These are phyloP conservation scores for Drosophila cyrtoloma DNA, from an alignment of 2,888 invertebrate genomes.

Conservation along the genomic window DNA sequence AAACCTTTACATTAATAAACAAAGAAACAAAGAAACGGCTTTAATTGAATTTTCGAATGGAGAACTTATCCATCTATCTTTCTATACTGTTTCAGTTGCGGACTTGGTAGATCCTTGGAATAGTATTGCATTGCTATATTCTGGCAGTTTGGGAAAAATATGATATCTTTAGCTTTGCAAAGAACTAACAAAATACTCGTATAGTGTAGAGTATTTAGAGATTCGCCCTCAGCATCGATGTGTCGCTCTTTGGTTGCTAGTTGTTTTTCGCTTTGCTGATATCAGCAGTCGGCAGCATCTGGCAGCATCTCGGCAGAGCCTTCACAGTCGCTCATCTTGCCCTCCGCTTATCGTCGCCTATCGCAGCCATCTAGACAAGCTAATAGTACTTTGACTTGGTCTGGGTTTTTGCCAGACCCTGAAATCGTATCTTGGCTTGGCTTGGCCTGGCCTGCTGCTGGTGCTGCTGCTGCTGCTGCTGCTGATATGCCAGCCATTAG, in stretches of 20 bases:
- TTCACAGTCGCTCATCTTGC: constrained; percentile 38
- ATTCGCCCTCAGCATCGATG: constrained; percentile 2
- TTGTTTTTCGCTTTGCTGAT: constrained; percentile 46
- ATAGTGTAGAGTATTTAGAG: constrained; percentile 21
- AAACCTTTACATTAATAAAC: neutral
- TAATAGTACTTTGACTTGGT: constrained; percentile 49
- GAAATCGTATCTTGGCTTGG: constrained; percentile 1
- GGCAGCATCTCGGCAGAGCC: constrained; percentile 14
- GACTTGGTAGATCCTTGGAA: neutral
- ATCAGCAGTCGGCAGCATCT: constrained; percentile 46
- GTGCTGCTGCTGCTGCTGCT: constrained; percentile 37
- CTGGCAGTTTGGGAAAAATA: fast-evolving
- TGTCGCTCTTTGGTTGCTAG: neutral
- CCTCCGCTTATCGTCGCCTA: constrained; percentile 52
- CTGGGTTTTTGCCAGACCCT: constrained; percentile 6
- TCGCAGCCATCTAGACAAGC: constrained; percentile 64
- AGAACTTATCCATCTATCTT: neutral
- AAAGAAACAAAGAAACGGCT: neutral
- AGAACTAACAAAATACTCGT: neutral
- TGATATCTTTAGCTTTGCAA: neutral
- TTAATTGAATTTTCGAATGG: neutral
- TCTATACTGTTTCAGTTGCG: neutral
- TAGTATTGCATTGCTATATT: neutral
- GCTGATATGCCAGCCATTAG: constrained; percentile 49
- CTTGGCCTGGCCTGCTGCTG: constrained; percentile 37